Percentiles rank a stretch among this genome's conserved stretches.
phyloP scores from a whole-genome alignment of 2,113 vertebrate genomes.

The Corythornis madagascariensis region DNA sequence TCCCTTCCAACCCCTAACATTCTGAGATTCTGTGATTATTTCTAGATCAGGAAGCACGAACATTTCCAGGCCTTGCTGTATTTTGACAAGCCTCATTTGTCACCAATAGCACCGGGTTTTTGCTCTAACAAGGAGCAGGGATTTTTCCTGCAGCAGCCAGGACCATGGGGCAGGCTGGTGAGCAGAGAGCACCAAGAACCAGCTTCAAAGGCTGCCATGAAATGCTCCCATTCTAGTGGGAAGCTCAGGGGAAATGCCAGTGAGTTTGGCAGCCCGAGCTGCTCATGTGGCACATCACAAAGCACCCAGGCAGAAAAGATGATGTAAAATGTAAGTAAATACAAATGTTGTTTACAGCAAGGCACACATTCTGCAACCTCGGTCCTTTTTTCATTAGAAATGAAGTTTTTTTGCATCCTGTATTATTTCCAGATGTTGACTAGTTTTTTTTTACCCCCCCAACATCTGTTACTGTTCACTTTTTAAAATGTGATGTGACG shows the following conservation, averaged over 20 bases:
- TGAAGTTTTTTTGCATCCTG: background rate
- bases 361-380: background rate
- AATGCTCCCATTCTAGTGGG: background rate
- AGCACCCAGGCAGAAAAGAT: background rate
- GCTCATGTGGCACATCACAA: background rate
- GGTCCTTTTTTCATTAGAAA: background rate
- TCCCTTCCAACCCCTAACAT: too few species aligned
- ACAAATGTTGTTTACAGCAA: background rate
- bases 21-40: background rate
- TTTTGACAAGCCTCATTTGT: background rate
- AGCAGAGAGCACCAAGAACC: background rate
- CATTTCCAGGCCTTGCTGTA: background rate
- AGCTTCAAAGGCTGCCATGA: background rate
- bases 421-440: conserved; percentile 33
- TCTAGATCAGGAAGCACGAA: background rate
- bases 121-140: too few species aligned
- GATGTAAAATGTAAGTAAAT: background rate
- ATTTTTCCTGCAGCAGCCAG: background rate
- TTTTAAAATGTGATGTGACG: background rate
- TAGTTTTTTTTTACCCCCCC: too few species aligned
- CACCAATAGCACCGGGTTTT: background rate
- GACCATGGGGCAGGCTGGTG: background rate
- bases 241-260: background rate
- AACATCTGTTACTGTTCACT: background rate
- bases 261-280: background rate